Evolutionary conservation across 2,797 vertebrate species (phyloP).

Genomic region (Cichlasoma orientale): DNA sequence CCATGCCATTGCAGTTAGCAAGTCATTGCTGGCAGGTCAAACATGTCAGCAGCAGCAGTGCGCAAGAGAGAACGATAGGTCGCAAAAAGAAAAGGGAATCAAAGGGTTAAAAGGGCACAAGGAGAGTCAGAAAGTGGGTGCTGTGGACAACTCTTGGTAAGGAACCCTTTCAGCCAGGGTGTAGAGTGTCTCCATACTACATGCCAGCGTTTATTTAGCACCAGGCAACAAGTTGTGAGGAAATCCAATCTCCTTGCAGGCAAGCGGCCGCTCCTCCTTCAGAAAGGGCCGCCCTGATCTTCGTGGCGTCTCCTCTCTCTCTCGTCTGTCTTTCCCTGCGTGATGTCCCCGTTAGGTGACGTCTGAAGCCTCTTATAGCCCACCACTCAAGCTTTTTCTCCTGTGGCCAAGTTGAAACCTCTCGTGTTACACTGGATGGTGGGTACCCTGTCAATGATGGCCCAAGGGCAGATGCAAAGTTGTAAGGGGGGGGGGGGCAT

Average conservation of each 20-base stretch:
- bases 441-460: constrained; percentile 60
- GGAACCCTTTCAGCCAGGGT: constrained; percentile 73
- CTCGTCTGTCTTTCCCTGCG: constrained; percentile 60
- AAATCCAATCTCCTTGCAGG: constrained; percentile 72
- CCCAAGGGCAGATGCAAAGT: constrained; percentile 62
- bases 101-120: constrained; percentile 56
- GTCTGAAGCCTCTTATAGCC: constrained; percentile 56
- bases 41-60: constrained; percentile 15
- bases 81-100: constrained; percentile 23
- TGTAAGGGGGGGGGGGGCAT: constrained; percentile 27
- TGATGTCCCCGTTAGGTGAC: constrained; percentile 57
- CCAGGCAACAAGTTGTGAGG: constrained; percentile 78
- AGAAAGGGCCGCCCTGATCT: constrained; percentile 58
- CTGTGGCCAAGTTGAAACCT: constrained; percentile 28
- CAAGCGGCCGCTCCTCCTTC: constrained; percentile 56
- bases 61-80: constrained; percentile 18
- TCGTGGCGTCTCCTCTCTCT: constrained; percentile 55
- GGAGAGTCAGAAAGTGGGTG: constrained; percentile 50
- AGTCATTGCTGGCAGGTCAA: constrained; percentile 20
- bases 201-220: constrained; percentile 84
- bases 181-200: constrained; percentile 73
- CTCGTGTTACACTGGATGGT: constrained; percentile 65
- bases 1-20: constrained; percentile 14
- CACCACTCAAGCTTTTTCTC: constrained; percentile 34
- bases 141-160: constrained; percentile 64